Percentiles rank a stretch among this genome's conserved stretches.
phyloP scores from a whole-genome alignment of 2,797 vertebrate species.

The Nothura maculosa region DNA sequence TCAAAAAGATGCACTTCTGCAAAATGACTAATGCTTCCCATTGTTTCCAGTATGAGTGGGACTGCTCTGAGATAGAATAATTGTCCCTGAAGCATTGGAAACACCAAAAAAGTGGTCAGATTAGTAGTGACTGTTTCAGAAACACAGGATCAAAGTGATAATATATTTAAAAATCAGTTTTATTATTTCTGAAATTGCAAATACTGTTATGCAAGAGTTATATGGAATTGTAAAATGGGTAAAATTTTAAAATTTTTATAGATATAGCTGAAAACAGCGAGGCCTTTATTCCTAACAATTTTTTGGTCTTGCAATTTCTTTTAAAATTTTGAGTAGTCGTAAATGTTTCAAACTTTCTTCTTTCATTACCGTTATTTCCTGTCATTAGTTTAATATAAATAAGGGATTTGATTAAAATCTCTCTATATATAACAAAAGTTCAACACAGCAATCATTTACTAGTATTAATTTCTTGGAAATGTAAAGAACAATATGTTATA shows the following conservation, averaged over 20 bases:
- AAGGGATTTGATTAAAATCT: background rate
- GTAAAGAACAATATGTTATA: background rate
- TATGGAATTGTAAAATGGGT: background rate
- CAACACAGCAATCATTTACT: background rate
- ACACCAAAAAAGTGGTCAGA: background rate
- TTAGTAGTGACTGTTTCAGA: background rate
- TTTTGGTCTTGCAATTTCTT: background rate
- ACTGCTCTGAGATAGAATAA: background rate
- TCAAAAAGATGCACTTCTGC: conserved; percentile 37
- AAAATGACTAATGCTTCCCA: conserved; percentile 55
- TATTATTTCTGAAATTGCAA: background rate
- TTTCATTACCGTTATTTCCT: background rate
- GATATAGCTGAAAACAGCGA: background rate
- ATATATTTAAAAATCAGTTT: background rate
- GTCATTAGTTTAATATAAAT: background rate
- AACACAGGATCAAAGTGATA: background rate
- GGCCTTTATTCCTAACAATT: background rate
- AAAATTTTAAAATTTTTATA: background rate
- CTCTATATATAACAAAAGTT: background rate
- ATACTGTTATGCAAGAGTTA: background rate
- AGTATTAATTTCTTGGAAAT: background rate
- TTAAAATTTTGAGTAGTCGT: background rate
- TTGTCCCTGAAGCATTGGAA: conserved; percentile 14
- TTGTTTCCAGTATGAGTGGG: conserved; percentile 42
- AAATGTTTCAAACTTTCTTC: background rate